A percentile compares a stretch with the other conserved stretches of the same genome.
These are phyloP conservation scores for Platycnemis pennipes DNA, from an alignment of 2,888 invertebrate genomes.

Conservation along the genomic window DNA sequence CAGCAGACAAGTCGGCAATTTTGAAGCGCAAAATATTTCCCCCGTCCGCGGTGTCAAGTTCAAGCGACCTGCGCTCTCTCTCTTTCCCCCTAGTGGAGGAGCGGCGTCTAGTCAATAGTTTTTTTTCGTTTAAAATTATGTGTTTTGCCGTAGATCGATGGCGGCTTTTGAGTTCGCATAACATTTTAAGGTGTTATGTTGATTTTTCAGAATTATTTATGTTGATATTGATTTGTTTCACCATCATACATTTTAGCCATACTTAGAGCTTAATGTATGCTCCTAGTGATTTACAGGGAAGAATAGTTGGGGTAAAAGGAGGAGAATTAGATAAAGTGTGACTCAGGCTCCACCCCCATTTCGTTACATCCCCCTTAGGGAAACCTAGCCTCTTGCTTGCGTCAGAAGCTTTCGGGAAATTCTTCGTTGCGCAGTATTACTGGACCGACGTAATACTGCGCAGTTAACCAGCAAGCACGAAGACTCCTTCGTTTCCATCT, in stretches of 20 bases:
- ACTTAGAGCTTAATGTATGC: no score
- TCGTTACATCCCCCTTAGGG: neutral
- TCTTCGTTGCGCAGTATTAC: slow-evolving; percentile 26
- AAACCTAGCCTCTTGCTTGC: neutral
- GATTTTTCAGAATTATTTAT: neutral
- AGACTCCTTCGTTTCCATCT: neutral
- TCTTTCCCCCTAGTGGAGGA: no score
- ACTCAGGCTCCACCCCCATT: neutral
- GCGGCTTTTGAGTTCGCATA: no score
- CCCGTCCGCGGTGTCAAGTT: neutral
- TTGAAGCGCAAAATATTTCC: slow-evolving; percentile 21
- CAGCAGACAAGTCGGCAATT: neutral
- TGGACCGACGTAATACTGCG: slow-evolving; percentile 24
- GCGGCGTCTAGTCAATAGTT: no score
- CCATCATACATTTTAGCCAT: neutral
- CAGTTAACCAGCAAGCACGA: neutral
- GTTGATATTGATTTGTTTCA: neutral
- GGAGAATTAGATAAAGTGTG: neutral
- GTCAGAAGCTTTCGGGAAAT: slow-evolving; percentile 8
- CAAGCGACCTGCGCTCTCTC: neutral
- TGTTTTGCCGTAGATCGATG: no score
- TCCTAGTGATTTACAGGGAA: no score
- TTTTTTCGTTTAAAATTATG: no score
- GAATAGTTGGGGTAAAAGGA: neutral
- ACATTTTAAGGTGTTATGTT: no score